Percentiles rank a stretch among this genome's conserved stretches.
Conservation (phyloP, 2,888 invertebrate species). For the Junonia oenone region DNA sequence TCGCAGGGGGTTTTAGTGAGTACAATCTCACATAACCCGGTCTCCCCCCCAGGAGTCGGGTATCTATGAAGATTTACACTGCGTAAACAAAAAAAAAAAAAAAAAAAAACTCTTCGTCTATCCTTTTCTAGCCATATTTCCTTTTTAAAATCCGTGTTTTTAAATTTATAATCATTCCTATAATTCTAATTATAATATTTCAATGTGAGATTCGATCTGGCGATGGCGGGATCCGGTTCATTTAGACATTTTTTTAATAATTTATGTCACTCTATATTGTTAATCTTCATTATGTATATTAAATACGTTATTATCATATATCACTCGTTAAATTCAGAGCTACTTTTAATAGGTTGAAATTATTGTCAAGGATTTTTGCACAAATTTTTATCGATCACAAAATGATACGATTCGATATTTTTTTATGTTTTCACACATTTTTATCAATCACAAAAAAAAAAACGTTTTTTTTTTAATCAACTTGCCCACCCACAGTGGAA, state of each 20-base stretch:
- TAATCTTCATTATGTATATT: slow-evolving; percentile 18
- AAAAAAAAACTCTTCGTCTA: too few species aligned
- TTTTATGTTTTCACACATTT: too few species aligned
- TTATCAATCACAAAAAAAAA: too few species aligned
- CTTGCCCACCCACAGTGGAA: too few species aligned
- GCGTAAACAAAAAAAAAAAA: too few species aligned
- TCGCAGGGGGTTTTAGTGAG: too few species aligned
- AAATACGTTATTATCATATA: slow-evolving; percentile 20
- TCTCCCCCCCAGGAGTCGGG: too few species aligned
- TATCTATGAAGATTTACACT: too few species aligned
- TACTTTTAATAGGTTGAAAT: slow-evolving; percentile 7
- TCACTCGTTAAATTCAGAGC: slow-evolving; percentile 6
- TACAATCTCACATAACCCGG: too few species aligned
- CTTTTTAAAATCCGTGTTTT: not conserved
- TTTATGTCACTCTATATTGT: slow-evolving; percentile 9
- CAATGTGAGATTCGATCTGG: slow-evolving; percentile 13
- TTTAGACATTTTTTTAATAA: slow-evolving; percentile 12
- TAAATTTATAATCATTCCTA: not conserved
- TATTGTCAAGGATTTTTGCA: slow-evolving; percentile 3
- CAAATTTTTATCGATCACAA: not conserved
- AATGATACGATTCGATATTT: not conserved
- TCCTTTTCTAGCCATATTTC: not conserved
- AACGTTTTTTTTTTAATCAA: too few species aligned
- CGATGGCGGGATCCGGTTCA: slow-evolving; percentile 28
- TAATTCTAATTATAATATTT: slow-evolving; percentile 4